These are phyloP conservation scores for Odontesthes bonariensis DNA, from an alignment of 2,113 vertebrate species.

Conservation along the genomic window DNA sequence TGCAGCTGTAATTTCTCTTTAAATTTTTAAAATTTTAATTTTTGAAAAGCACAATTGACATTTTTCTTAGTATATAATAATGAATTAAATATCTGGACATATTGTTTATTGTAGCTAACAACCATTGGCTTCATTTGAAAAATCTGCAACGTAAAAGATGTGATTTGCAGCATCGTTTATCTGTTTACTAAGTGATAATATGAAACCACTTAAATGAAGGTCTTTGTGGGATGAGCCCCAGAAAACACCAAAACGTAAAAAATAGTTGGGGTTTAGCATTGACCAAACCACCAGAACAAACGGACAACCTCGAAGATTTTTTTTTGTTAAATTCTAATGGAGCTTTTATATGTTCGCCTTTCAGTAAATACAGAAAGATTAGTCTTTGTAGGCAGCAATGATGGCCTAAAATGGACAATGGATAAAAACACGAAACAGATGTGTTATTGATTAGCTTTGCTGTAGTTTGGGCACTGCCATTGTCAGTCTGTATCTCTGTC, in stretches of 20 bases:
- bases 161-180: neutral
- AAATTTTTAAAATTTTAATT: too few relatives aligned
- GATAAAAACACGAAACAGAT: neutral
- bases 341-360: neutral
- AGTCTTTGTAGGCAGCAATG: neutral
- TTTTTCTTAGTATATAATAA: neutral
- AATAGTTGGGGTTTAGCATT: neutral
- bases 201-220: neutral
- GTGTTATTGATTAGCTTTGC: neutral
- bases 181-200: too few relatives aligned
- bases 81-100: neutral
- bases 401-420: neutral
- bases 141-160: neutral
- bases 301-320: too few relatives aligned
- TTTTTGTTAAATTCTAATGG: too few relatives aligned
- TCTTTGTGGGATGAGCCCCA: neutral
- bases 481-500: neutral
- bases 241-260: neutral
- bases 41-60: too few relatives aligned
- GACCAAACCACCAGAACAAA: neutral
- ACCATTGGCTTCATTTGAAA: neutral
- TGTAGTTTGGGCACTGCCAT: too few relatives aligned
- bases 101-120: neutral
- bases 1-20: too few relatives aligned
- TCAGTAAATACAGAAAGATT: neutral